These are phyloP conservation scores for Anguilla rostrata DNA, from an alignment of 2,113 vertebrate genomes.

Conservation along the genomic window DNA sequence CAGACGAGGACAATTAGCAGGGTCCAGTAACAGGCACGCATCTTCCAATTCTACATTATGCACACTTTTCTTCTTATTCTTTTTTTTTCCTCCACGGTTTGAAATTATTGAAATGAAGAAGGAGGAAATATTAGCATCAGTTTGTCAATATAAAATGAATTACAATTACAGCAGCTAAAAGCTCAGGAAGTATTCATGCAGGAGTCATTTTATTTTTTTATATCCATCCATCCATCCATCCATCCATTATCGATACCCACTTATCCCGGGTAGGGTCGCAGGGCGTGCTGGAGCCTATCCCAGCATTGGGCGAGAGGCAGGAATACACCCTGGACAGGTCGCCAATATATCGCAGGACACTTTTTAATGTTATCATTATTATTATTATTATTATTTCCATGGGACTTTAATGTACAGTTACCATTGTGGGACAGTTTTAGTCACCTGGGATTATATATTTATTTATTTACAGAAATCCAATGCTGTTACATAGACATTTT, in stretches of 20 bases:
- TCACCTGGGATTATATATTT: neutral
- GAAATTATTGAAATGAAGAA: neutral
- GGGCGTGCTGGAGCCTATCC: too few relatives aligned
- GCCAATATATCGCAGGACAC: too few relatives aligned
- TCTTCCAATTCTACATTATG: constrained; percentile 15
- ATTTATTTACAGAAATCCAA: neutral
- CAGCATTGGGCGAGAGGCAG: too few relatives aligned
- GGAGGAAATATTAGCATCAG: neutral
- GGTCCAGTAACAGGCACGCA: neutral
- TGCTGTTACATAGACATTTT: neutral
- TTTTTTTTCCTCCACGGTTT: neutral
- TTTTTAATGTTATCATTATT: too few relatives aligned
- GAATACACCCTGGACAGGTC: too few relatives aligned
- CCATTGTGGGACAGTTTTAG: neutral
- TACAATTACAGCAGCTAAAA: neutral
- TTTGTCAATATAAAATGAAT: too few relatives aligned
- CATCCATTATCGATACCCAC: too few relatives aligned
- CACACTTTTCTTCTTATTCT: neutral
- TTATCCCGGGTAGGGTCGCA: too few relatives aligned
- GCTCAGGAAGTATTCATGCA: neutral
- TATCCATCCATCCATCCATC: too few relatives aligned
- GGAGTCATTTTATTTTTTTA: too few relatives aligned
- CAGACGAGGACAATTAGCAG: constrained; percentile 34
- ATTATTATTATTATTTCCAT: too few relatives aligned
- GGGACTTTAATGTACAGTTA: too few relatives aligned